These are phyloP conservation scores for Octopus bimaculoides DNA, from an alignment of 1,140 invertebrate species.

Conservation along the genomic window DNA sequence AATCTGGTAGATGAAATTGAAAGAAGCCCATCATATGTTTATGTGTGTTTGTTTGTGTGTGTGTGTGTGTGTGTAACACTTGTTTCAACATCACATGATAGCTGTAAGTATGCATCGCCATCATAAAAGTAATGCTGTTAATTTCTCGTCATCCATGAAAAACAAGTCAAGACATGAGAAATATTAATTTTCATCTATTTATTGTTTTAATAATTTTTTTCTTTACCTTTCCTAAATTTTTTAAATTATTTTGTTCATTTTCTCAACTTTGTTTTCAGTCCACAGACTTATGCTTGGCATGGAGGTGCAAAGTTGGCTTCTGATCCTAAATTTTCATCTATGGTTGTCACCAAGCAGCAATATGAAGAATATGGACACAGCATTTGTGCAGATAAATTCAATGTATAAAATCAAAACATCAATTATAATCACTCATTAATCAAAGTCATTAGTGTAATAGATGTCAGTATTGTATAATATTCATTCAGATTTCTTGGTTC, in stretches of 20 bases:
- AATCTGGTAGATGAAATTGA: too few relatives aligned
- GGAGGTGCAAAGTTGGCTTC: slow-evolving; percentile 76
- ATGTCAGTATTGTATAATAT: too few relatives aligned
- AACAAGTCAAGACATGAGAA: too few relatives aligned
- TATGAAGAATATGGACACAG: slow-evolving; percentile 83
- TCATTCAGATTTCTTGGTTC: too few relatives aligned
- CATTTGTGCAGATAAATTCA: slow-evolving; percentile 70
- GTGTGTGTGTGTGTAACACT: too few relatives aligned
- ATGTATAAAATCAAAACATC: slow-evolving; percentile 38
- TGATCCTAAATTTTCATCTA: slow-evolving; percentile 71
- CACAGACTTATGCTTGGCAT: slow-evolving; percentile 82
- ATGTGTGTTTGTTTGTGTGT: too few relatives aligned
- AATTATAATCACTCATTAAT: too few relatives aligned
- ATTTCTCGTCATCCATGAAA: background rate
- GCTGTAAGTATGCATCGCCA: too few relatives aligned
- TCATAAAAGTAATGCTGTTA: slow-evolving; percentile 16
- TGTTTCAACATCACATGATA: too few relatives aligned
- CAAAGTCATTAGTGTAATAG: too few relatives aligned
- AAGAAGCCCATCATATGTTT: too few relatives aligned
- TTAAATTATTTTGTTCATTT: background rate
- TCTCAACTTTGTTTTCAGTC: slow-evolving; percentile 60
- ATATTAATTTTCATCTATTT: background rate
- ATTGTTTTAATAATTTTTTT: background rate
- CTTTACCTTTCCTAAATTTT: background rate
- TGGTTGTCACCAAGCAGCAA: slow-evolving; percentile 76